Evolutionary conservation across 2,888 invertebrate species (phyloP).

Genomic region (Melinopterus prodromus): DNA sequence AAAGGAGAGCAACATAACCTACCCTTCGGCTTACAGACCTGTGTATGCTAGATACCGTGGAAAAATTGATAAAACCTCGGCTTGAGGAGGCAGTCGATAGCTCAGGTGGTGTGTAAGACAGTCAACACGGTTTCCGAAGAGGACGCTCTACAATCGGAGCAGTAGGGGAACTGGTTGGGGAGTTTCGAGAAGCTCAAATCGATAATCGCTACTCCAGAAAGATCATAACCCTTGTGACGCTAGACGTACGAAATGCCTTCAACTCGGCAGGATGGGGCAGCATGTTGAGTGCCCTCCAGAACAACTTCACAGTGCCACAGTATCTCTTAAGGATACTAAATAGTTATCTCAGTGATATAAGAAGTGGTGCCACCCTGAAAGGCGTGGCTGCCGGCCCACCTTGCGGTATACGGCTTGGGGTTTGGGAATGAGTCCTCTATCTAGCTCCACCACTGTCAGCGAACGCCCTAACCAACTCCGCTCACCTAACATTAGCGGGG

Average conservation of each 20-base stretch:
- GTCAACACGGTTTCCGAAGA: conserved; percentile 20
- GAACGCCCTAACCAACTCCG: too few relatives aligned
- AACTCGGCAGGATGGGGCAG: neutral
- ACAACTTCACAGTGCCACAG: neutral
- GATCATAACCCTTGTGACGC: neutral
- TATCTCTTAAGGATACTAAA: conserved; percentile 8
- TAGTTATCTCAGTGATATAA: conserved; percentile 24
- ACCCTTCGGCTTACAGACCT: neutral
- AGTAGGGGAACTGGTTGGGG: neutral
- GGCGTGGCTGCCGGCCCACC: too few relatives aligned
- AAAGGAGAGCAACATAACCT: neutral
- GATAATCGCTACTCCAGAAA: conserved; percentile 8
- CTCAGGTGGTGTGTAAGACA: neutral
- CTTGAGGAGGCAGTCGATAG: neutral
- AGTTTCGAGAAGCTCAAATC: neutral
- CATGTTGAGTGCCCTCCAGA: neutral
- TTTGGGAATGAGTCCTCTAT: too few relatives aligned
- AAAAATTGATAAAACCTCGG: conserved; percentile 4
- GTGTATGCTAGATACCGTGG: conserved; percentile 14
- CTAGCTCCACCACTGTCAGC: too few relatives aligned
- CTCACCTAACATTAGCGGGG: too few relatives aligned
- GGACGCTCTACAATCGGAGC: neutral
- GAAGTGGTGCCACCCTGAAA: too few relatives aligned
- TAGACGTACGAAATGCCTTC: conserved; percentile 16
- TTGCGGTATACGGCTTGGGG: too few relatives aligned